These are phyloP conservation scores for Tiliacea aurago DNA, from an alignment of 2,888 invertebrate species.

Conservation along the genomic window DNA sequence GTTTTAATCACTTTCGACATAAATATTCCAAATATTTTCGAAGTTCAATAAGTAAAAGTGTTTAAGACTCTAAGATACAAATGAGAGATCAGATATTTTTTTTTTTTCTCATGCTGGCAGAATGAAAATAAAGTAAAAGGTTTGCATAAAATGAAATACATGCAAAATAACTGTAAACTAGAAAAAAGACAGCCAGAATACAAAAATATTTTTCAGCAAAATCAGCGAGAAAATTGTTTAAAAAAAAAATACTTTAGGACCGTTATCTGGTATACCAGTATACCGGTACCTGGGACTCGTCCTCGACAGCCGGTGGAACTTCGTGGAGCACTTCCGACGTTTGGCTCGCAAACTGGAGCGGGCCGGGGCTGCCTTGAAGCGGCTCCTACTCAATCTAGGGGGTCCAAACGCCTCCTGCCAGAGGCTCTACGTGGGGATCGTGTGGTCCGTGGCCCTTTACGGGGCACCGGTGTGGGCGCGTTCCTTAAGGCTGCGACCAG, in stretches of 20 bases:
- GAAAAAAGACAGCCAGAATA: neutral
- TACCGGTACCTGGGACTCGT: too few relatives aligned
- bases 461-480: too few relatives aligned
- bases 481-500: too few relatives aligned
- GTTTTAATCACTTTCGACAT: constrained; percentile 6
- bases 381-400: too few relatives aligned
- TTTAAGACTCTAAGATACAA: neutral
- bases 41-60: constrained; percentile 6
- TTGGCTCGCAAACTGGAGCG: too few relatives aligned
- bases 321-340: too few relatives aligned
- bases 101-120: neutral
- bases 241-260: neutral
- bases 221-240: neutral
- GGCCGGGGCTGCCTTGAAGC: too few relatives aligned
- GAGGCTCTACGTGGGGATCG: too few relatives aligned
- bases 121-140: neutral
- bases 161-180: neutral
- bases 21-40: neutral
- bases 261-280: too few relatives aligned
- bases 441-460: too few relatives aligned
- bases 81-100: neutral
- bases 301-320: too few relatives aligned
- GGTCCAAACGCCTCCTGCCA: too few relatives aligned
- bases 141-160: neutral
- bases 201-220: neutral